These are phyloP conservation scores for Brenthis hecate DNA, from an alignment of 2,888 invertebrate genomes.

Conservation along the genomic window DNA sequence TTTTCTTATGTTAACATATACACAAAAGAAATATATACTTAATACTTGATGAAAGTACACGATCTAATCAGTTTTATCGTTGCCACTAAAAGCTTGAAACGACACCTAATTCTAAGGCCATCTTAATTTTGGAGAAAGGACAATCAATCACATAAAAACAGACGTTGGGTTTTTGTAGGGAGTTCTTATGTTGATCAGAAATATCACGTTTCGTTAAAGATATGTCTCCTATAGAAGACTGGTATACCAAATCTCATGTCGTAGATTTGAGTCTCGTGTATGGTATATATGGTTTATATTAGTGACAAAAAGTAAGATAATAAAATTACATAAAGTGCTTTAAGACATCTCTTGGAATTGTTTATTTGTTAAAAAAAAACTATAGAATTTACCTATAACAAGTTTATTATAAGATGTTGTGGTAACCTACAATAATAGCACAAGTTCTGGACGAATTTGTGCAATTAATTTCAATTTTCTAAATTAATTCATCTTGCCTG, in stretches of 20 bases:
- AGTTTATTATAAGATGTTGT: too few relatives aligned
- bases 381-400: too few relatives aligned
- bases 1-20: not conserved
- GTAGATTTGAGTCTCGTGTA: too few relatives aligned
- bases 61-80: slow-evolving; percentile 39
- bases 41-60: not conserved
- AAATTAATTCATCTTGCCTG: slow-evolving; percentile 7
- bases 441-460: too few relatives aligned
- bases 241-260: too few relatives aligned
- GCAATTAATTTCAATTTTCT: slow-evolving; percentile 12
- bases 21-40: not conserved
- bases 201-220: slow-evolving; percentile 1
- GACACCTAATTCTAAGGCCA: slow-evolving; percentile 55
- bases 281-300: too few relatives aligned
- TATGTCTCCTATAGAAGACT: too few relatives aligned
- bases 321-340: too few relatives aligned
- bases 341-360: too few relatives aligned
- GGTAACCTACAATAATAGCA: too few relatives aligned
- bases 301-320: too few relatives aligned
- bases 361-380: too few relatives aligned
- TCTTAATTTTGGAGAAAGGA: slow-evolving; percentile 57
- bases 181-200: not conserved
- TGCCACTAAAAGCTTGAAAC: slow-evolving; percentile 42
- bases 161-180: slow-evolving; percentile 41
- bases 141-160: slow-evolving; percentile 52